These are phyloP conservation scores for Drosophila parthenogenetica DNA, from an alignment of 2,888 invertebrate species.

Conservation along the genomic window DNA sequence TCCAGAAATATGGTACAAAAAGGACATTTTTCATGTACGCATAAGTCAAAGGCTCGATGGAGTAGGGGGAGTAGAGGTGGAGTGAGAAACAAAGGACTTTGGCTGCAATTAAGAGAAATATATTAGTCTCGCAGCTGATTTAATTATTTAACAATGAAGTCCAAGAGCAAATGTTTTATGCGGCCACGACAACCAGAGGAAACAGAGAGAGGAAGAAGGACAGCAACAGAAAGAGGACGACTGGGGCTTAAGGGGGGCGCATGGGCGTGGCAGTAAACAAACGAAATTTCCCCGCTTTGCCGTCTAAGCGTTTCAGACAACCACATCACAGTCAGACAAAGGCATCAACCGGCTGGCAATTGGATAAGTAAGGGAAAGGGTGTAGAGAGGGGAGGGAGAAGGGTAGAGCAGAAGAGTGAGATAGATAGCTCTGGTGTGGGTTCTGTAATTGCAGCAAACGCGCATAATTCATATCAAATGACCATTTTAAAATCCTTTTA, in stretches of 20 bases:
- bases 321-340: slow-evolving; percentile 77
- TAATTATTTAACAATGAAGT: slow-evolving; percentile 84
- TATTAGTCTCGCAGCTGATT: slow-evolving; percentile 83
- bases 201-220: slow-evolving; percentile 13
- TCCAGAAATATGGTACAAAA: slow-evolving; percentile 52
- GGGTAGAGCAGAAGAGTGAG: not conserved
- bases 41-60: not conserved
- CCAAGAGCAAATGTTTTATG: slow-evolving; percentile 55
- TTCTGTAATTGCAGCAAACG: slow-evolving; percentile 83
- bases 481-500: slow-evolving; percentile 85
- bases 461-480: slow-evolving; percentile 85
- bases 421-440: slow-evolving; percentile 43
- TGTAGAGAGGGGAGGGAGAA: not conserved
- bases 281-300: slow-evolving; percentile 1
- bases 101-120: slow-evolving; percentile 82
- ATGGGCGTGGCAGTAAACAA: slow-evolving; percentile 50
- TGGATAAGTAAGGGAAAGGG: slow-evolving; percentile 6
- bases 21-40: slow-evolving; percentile 52
- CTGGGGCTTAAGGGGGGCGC: not conserved
- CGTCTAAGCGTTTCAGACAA: slow-evolving; percentile 65
- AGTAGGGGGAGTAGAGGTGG: not conserved
- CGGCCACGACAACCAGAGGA: slow-evolving; percentile 36
- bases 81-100: slow-evolving; percentile 41
- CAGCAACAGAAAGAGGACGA: not conserved
- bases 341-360: slow-evolving; percentile 60